Percentiles rank a stretch among this genome's conserved stretches.
These are phyloP conservation scores for Escarpia spicata DNA, from an alignment of 2,888 invertebrate genomes.

Conservation along the genomic window DNA sequence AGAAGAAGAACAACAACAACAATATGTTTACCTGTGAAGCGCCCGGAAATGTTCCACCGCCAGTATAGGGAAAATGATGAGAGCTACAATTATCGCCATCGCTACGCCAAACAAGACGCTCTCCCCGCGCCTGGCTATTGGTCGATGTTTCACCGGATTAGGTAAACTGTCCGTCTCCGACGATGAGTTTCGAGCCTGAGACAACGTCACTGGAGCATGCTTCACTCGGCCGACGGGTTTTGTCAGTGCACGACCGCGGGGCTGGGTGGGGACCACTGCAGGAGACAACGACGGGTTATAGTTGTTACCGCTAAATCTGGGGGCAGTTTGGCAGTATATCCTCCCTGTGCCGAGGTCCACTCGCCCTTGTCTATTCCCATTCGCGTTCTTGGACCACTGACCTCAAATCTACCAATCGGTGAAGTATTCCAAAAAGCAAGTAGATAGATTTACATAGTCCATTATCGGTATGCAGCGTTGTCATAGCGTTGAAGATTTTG, in stretches of 20 bases:
- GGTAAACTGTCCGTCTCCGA: not conserved
- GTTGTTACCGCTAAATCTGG: not conserved
- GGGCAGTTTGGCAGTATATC: no score
- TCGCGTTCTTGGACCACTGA: no score
- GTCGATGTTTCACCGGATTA: not conserved
- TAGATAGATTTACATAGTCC: no score
- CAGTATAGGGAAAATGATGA: not conserved
- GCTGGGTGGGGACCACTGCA: not conserved
- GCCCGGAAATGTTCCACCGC: not conserved
- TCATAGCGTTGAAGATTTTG: no score
- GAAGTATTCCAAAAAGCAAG: no score
- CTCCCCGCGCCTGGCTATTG: not conserved
- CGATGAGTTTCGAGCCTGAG: not conserved
- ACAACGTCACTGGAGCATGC: not conserved
- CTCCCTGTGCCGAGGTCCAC: no score
- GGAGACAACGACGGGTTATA: not conserved
- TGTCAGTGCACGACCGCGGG: not conserved
- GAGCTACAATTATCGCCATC: not conserved
- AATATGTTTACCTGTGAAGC: not conserved
- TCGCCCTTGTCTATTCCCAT: no score
- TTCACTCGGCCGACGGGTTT: not conserved
- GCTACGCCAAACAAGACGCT: not conserved
- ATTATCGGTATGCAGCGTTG: no score
- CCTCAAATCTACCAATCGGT: no score
- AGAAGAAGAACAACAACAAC: no score